phyloP scores from a whole-genome alignment of 2,797 vertebrate species.

The Gorsachius magnificus region DNA sequence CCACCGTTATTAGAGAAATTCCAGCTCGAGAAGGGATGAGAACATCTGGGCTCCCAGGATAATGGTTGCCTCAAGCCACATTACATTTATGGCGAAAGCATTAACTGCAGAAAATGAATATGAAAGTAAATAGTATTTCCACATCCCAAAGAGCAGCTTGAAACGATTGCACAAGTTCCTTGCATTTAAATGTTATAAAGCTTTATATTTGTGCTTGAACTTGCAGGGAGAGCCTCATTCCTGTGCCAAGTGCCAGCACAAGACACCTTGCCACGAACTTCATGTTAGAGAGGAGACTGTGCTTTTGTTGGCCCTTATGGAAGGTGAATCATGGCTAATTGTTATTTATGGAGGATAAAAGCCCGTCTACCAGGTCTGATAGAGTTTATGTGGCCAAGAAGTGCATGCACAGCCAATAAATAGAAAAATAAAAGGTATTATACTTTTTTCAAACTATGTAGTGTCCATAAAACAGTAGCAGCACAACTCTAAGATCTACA shows the following conservation, averaged over 20 bases:
- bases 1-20: neutral
- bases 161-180: conserved; percentile 23
- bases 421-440: neutral
- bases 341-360: neutral
- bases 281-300: neutral
- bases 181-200: neutral
- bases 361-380: neutral
- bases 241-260: neutral
- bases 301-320: neutral
- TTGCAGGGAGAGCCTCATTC: neutral
- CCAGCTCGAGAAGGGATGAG: neutral
- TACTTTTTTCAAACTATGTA: neutral
- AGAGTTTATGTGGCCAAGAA: neutral
- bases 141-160: neutral
- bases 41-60: neutral
- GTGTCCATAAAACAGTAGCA: conserved; percentile 22
- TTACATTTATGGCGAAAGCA: neutral
- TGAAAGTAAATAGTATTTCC: neutral
- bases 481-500: neutral
- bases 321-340: neutral
- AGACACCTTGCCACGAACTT: neutral
- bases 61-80: neutral
- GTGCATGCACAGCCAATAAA: conserved; percentile 22
- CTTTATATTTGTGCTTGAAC: neutral
- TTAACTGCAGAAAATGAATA: neutral